Evolutionary conservation across 2,797 vertebrate genomes (phyloP).

Genomic region (Cryptoprocta ferox): DNA sequence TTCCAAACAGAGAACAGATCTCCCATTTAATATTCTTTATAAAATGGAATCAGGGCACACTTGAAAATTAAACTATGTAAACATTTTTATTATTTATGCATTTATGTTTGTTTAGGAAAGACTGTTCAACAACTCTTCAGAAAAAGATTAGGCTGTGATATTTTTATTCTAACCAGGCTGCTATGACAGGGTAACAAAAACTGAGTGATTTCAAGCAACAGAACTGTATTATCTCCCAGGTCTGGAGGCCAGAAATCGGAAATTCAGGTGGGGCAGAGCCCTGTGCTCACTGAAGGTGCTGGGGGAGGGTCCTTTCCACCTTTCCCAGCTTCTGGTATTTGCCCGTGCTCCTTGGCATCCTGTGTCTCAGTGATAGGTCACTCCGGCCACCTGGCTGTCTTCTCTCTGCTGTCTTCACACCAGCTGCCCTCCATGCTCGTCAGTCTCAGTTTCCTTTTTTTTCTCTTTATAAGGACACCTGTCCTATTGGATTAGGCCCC

Average conservation of each 20-base stretch:
- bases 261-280: neutral
- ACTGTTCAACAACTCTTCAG: neutral
- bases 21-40: neutral
- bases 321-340: neutral
- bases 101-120: constrained; percentile 11
- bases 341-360: neutral
- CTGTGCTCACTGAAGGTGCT: accelerated
- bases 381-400: accelerated
- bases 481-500: neutral
- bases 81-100: neutral
- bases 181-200: neutral
- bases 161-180: neutral
- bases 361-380: neutral
- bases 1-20: neutral
- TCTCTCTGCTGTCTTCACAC: neutral
- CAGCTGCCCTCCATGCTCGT: neutral
- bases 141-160: neutral
- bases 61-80: neutral
- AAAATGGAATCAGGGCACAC: neutral
- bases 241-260: neutral
- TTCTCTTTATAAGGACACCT: neutral
- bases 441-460: neutral
- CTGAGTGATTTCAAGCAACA: neutral
- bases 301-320: accelerated
- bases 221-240: neutral